Evolutionary conservation across 2,888 invertebrate genomes (phyloP), one percentile per base, ranked within the genome.

Genomic region (Choristoneura rosaceana): DNA sequence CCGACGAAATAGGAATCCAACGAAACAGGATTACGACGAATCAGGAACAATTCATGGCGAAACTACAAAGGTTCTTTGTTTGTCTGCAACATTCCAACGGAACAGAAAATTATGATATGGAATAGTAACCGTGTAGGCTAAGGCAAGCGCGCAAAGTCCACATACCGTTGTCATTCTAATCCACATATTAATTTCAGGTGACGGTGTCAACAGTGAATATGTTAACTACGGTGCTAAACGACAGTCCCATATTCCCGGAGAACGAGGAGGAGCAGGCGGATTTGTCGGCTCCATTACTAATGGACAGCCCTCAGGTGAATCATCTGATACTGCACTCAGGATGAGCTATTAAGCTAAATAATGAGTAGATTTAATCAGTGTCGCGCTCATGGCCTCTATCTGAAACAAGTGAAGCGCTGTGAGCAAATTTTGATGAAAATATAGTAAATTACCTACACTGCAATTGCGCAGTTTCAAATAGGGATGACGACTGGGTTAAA

Each of bases 121-220:
- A 25, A 25, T 25, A 25, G 25, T 1, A 25, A 25, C 25, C 2
- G 25, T 2, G 2, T 25, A 25, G 0, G 25, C 41, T 8, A 41
- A 41, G 7, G 7, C 43, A 3, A 43, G 43, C 43, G 43, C 12
- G 43, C 12, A 12, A 43, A 12, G 43, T 43, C 3, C 12, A 43
- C 43, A 12, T 0, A n/a, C 4, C 5, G n/a, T 4, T 47, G 47
- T 14, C 4, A 47, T 47, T 55, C 55, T 55, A 25, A 55, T 12
- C 1, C n/a, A 34, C 4, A n/a, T 14, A 43, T 62, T 63, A 58
- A 25, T 78, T 84, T 62, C 80, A 94, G 94, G 94, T 98, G 82
- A 98, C 98, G 61, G 98, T 98, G 67, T 97, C 98, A 66, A 98
- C 98, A 64, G 97, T 98, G 85, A 98, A 98, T 90, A 97, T 98